Evolutionary conservation across 2,888 invertebrate genomes (phyloP).

Genomic region (Poecilobothrus nobilitatus): DNA sequence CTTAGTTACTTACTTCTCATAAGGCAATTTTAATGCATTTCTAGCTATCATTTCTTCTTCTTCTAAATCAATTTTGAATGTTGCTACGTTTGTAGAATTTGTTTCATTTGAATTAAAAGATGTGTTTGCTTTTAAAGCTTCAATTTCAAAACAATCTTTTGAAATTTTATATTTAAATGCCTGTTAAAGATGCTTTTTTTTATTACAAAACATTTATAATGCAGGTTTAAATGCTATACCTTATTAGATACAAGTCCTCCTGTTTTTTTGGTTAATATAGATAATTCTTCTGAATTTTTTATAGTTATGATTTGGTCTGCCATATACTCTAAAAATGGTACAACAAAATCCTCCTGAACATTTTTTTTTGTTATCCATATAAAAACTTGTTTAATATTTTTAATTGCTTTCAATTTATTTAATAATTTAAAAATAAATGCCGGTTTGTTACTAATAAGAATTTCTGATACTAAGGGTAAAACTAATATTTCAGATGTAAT

Average conservation of each 20-base stretch:
- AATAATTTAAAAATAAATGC: constrained; percentile 33
- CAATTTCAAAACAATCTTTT: constrained; percentile 32
- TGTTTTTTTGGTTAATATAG: constrained; percentile 33
- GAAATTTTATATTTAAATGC: constrained; percentile 32
- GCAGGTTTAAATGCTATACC: constrained; percentile 14
- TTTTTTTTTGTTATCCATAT: constrained; percentile 36
- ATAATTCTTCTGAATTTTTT: constrained; percentile 28
- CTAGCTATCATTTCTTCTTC: constrained; percentile 42
- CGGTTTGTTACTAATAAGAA: constrained; percentile 31
- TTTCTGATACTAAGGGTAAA: constrained; percentile 35
- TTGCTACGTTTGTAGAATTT: constrained; percentile 26
- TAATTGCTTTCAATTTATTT: constrained; percentile 30
- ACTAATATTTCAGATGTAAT: constrained; percentile 26
- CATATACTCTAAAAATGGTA: constrained; percentile 39
- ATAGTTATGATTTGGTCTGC: constrained; percentile 36
- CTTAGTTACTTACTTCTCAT: constrained; percentile 35
- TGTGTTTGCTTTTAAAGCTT: constrained; percentile 20
- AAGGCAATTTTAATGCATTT: constrained; percentile 41
- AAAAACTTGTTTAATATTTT: constrained; percentile 34
- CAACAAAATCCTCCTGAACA: constrained; percentile 30
- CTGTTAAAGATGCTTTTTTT: constrained; percentile 14
- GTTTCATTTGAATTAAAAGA: neutral
- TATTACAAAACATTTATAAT: too few species aligned
- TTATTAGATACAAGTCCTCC: constrained; percentile 36
- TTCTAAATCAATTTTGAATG: constrained; percentile 42